phyloP scores from a whole-genome alignment of 2,888 invertebrate genomes.

The Rosalia funebris region DNA sequence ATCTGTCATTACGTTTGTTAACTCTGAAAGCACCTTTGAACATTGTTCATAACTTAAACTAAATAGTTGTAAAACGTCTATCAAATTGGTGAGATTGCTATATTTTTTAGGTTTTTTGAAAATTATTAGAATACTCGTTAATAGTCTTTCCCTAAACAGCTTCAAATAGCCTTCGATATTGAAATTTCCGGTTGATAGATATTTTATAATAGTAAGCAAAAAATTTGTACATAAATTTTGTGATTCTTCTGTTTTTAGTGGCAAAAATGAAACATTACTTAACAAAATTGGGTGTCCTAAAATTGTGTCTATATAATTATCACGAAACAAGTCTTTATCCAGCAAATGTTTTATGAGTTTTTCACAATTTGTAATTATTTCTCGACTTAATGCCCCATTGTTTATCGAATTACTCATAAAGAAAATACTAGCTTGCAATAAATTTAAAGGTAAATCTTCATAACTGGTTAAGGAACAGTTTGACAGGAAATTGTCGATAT shows the following conservation, averaged over 20 bases:
- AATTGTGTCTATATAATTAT: slow-evolving; percentile 55
- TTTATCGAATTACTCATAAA: slow-evolving; percentile 49
- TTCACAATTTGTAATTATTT: slow-evolving; percentile 44
- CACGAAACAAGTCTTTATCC: slow-evolving; percentile 35
- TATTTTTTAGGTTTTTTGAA: slow-evolving; percentile 64
- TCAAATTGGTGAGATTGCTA: slow-evolving; percentile 55
- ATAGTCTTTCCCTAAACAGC: slow-evolving; percentile 69
- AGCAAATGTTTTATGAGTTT: slow-evolving; percentile 44
- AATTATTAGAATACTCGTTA: slow-evolving; percentile 58
- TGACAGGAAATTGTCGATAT: slow-evolving; percentile 43
- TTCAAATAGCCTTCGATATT: slow-evolving; percentile 57
- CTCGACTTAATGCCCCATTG: slow-evolving; percentile 28
- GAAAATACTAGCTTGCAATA: slow-evolving; percentile 50
- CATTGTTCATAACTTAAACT: slow-evolving; percentile 62
- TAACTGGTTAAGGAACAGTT: slow-evolving; percentile 38
- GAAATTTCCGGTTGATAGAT: slow-evolving; percentile 27
- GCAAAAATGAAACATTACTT: slow-evolving; percentile 59
- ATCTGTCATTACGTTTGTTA: slow-evolving; percentile 29
- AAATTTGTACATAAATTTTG: slow-evolving; percentile 55
- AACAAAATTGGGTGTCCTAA: slow-evolving; percentile 63
- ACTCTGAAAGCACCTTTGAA: slow-evolving; percentile 59
- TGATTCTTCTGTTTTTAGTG: slow-evolving; percentile 47
- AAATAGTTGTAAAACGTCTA: slow-evolving; percentile 63
- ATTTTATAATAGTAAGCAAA: slow-evolving; percentile 44
- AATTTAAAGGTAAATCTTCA: slow-evolving; percentile 47